Evolutionary conservation across 2,113 vertebrate species (phyloP).

Genomic region (Thamnaconus septentrionalis): DNA sequence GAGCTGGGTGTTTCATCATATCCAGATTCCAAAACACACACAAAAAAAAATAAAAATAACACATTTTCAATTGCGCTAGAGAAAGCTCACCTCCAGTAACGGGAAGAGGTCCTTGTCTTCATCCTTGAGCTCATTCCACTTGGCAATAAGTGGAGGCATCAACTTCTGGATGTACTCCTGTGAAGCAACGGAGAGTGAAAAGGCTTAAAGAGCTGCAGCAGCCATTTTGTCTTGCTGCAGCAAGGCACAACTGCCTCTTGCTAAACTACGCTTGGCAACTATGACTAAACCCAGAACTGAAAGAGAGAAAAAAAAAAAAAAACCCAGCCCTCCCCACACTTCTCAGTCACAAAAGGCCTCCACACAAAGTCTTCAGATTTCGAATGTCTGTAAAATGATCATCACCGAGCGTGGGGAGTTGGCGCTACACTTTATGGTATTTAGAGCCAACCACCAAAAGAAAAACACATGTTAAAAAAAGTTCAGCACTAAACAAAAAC

Average conservation of each 20-base stretch:
- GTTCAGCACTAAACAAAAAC: too few species aligned
- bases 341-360: conserved; percentile 47
- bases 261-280: too few species aligned
- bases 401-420: conserved; percentile 43
- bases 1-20: conserved; percentile 71
- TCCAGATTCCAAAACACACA: conserved; percentile 34
- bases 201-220: too few species aligned
- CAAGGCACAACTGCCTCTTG: too few species aligned
- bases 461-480: too few species aligned
- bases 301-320: background rate
- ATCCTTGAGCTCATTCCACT: conserved; percentile 93
- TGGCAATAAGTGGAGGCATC: conserved; percentile 92
- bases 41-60: background rate
- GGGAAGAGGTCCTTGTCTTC: conserved; percentile 94
- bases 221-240: too few species aligned
- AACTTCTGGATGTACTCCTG: conserved; percentile 94
- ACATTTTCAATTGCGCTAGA: too few species aligned
- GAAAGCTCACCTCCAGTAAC: conserved; percentile 77
- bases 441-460: too few species aligned
- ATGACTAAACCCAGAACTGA: background rate
- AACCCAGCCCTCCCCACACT: conserved; percentile 31
- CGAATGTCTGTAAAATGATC: conserved; percentile 62
- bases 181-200: background rate
- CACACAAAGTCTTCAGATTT: conserved; percentile 56
- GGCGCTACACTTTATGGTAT: too few species aligned